Conservation (phyloP, 2,797 vertebrate genomes). For the Anguilla megastoma region DNA sequence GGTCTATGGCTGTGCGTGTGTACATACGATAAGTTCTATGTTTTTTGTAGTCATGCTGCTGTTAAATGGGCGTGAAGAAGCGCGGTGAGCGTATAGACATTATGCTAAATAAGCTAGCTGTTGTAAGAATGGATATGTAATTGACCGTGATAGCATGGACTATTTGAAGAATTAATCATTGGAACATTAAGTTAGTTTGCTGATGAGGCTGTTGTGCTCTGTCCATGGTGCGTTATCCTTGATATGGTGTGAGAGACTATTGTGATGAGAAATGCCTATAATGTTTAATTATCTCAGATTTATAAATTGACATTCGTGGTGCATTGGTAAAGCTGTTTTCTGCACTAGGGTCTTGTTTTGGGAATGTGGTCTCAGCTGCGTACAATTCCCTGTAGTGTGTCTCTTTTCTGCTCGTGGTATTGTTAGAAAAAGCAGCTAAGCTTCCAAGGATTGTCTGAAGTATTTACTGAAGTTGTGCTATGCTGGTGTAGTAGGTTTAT, state of each 20-base stretch:
- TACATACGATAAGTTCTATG: background rate
- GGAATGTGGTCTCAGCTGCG: background rate
- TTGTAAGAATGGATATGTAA: background rate
- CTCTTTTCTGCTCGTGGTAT: background rate
- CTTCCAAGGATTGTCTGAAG: background rate
- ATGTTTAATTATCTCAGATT: background rate
- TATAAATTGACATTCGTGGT: background rate
- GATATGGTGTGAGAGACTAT: background rate
- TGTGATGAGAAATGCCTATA: background rate
- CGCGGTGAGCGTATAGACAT: background rate
- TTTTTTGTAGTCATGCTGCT: background rate
- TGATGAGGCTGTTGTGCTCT: slow-evolving; percentile 25
- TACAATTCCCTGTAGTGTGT: slow-evolving; percentile 2
- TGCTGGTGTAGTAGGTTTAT: background rate
- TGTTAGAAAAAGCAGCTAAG: background rate
- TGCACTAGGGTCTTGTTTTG: background rate
- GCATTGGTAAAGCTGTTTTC: background rate
- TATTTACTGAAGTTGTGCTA: background rate
- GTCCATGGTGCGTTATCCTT: slow-evolving; percentile 25
- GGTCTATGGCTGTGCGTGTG: background rate
- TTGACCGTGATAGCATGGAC: background rate
- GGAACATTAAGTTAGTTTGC: background rate
- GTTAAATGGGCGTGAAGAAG: slow-evolving; percentile 15
- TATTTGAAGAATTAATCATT: background rate
- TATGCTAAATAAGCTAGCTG: background rate